A percentile compares a stretch with the other conserved stretches of the same genome.
Evolutionary conservation across 2,797 vertebrate genomes (phyloP).

Genomic region (Lacerta bilineata): DNA sequence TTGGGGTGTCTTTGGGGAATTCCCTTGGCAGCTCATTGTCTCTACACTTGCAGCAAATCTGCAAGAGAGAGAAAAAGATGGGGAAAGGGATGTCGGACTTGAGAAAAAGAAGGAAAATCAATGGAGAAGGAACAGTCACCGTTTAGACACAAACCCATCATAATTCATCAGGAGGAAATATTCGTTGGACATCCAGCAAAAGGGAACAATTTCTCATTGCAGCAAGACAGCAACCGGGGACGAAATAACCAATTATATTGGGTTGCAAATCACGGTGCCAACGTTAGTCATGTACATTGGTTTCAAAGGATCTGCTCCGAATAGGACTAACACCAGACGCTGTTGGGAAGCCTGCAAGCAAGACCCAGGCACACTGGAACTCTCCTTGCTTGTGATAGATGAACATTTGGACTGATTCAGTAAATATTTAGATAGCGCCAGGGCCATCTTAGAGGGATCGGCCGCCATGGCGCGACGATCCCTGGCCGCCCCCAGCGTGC

Average conservation of each 20-base stretch:
- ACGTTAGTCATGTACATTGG: too few relatives aligned
- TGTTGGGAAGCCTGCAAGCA: too few relatives aligned
- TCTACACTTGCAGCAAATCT: neutral
- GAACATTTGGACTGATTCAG: too few relatives aligned
- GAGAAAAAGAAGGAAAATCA: neutral
- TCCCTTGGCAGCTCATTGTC: slow-evolving; percentile 27
- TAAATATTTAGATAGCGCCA: too few relatives aligned
- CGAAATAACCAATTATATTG: neutral
- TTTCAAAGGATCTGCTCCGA: too few relatives aligned
- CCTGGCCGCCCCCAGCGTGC: too few relatives aligned
- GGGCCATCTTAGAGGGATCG: too few relatives aligned
- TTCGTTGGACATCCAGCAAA: neutral
- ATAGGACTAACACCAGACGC: too few relatives aligned
- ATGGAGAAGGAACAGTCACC: neutral
- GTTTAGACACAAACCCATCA: neutral
- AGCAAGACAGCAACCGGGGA: neutral
- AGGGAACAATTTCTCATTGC: neutral
- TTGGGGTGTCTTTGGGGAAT: slow-evolving; percentile 30
- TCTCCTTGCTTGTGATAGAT: too few relatives aligned
- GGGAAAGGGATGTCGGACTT: neutral
- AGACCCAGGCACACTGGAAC: too few relatives aligned
- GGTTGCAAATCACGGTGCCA: neutral
- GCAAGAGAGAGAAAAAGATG: neutral
- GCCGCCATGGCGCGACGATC: too few relatives aligned
- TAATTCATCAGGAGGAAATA: neutral